Evolutionary conservation across 1,140 invertebrate genomes (phyloP).

Genomic region (Dolichoris vasculosae): DNA sequence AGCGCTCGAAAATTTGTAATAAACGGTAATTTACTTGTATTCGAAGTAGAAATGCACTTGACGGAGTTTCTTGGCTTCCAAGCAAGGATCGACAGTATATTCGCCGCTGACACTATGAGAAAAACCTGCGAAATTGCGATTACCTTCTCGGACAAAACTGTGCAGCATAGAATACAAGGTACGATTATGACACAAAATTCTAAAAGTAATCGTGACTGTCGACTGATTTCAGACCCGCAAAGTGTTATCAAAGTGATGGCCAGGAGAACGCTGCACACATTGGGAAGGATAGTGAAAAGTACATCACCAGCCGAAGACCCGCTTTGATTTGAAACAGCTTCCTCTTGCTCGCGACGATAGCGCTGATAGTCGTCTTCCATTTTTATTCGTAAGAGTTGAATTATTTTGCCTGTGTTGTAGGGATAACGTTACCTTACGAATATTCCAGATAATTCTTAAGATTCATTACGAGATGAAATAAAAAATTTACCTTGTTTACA

Average conservation of each 20-base stretch:
- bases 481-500: slow-evolving; percentile 10
- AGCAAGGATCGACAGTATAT: slow-evolving; percentile 52
- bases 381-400: not conserved
- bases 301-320: slow-evolving; percentile 67
- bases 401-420: not conserved
- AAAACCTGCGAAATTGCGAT: slow-evolving; percentile 57
- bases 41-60: not conserved
- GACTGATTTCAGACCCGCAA: slow-evolving; percentile 48
- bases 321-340: slow-evolving; percentile 66
- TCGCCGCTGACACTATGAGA: slow-evolving; percentile 56
- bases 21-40: slow-evolving; percentile 67
- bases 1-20: slow-evolving; percentile 82
- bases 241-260: slow-evolving; percentile 58
- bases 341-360: slow-evolving; percentile 65
- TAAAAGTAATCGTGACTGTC: slow-evolving; percentile 60
- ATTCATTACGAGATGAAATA: not conserved
- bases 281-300: slow-evolving; percentile 72
- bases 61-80: slow-evolving; percentile 23
- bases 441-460: not conserved
- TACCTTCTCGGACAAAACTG: slow-evolving; percentile 67
- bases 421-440: not conserved
- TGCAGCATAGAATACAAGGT: slow-evolving; percentile 74
- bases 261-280: slow-evolving; percentile 67
- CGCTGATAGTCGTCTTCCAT: slow-evolving; percentile 53
- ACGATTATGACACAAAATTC: slow-evolving; percentile 76